phyloP scores from a whole-genome alignment of 2,797 vertebrate genomes.

The Eremophila alpestris region DNA sequence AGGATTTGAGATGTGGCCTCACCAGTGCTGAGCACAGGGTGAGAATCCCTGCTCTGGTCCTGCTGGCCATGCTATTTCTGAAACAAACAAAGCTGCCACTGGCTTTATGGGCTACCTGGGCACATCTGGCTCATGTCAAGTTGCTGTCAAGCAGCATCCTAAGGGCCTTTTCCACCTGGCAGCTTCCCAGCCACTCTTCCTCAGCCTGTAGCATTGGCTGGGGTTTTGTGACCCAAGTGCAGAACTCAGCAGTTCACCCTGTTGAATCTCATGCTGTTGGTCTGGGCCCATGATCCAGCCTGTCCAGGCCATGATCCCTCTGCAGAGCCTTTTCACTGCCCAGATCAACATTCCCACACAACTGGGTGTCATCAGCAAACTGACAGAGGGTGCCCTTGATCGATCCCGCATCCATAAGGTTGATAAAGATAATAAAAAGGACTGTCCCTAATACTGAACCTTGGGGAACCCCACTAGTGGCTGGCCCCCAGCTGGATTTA shows the following conservation, averaged over 20 bases:
- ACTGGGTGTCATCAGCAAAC: neutral
- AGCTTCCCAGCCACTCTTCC: neutral
- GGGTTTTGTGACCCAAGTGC: neutral
- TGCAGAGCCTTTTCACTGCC: neutral
- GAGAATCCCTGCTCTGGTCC: neutral
- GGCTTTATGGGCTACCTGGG: neutral
- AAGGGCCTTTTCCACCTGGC: neutral
- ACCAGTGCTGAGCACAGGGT: fast-evolving
- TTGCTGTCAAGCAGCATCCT: neutral
- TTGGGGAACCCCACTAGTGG: neutral
- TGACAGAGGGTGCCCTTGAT: neutral
- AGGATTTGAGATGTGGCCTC: neutral
- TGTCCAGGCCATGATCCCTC: neutral
- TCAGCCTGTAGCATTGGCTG: too few species aligned
- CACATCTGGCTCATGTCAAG: neutral
- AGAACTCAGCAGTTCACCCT: neutral
- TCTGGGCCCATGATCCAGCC: neutral
- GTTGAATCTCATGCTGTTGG: neutral
- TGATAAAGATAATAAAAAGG: neutral
- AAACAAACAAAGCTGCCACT: neutral
- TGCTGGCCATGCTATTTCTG: neutral
- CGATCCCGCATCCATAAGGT: fast-evolving
- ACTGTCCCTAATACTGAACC: fast-evolving
- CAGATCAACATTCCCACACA: neutral
- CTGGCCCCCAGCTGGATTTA: neutral